These are phyloP conservation scores for Sorex araneus DNA, from an alignment of 2,113 vertebrate species.

Conservation along the genomic window DNA sequence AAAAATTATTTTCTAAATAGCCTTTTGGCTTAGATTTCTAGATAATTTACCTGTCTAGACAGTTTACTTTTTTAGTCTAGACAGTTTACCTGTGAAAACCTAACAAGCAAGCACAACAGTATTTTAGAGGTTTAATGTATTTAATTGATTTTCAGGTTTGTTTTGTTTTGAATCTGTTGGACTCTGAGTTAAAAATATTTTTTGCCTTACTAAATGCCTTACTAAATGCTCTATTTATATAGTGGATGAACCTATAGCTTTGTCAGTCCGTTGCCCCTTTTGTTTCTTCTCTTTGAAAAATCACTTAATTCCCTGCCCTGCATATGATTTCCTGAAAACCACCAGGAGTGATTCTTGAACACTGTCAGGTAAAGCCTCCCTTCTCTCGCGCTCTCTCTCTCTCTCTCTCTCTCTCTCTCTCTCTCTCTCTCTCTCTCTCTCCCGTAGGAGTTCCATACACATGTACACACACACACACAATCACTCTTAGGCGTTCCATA, in stretches of 20 bases:
- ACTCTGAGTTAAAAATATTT: background rate
- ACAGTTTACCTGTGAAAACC: constrained; percentile 24
- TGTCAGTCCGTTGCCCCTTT: background rate
- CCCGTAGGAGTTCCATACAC: too few species aligned
- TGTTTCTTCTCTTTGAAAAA: too few species aligned
- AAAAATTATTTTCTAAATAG: too few species aligned
- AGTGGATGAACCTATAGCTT: background rate
- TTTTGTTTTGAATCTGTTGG: background rate
- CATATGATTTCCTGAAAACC: too few species aligned
- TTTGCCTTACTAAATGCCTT: background rate
- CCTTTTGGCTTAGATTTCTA: background rate
- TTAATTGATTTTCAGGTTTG: constrained; percentile 35
- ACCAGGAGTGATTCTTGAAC: too few species aligned
- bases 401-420: too few species aligned
- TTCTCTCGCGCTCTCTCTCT: too few species aligned
- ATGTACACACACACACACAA: too few species aligned
- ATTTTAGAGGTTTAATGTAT: constrained; percentile 43
- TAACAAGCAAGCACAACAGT: background rate
- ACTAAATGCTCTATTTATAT: background rate
- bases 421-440: too few species aligned
- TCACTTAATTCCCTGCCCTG: too few species aligned
- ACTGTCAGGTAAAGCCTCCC: too few species aligned
- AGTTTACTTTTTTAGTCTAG: background rate
- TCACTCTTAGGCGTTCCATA: too few species aligned
- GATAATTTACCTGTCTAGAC: background rate